Conservation (phyloP, 2,113 vertebrate species). For the Mandrillus leucophaeus region DNA sequence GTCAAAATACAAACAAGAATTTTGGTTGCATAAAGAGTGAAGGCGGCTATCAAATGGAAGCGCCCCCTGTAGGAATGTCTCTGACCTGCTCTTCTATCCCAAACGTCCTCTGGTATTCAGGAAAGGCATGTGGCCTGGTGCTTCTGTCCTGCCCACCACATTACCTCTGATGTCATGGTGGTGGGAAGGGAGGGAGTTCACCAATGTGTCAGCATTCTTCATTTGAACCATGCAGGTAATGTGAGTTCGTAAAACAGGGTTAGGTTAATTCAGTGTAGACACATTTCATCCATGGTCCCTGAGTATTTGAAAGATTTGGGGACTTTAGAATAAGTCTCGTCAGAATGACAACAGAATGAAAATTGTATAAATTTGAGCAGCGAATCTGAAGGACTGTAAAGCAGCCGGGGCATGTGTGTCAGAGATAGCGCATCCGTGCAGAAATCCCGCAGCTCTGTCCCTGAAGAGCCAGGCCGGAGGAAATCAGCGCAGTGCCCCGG, state of each 20-base stretch:
- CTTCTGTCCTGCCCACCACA: neutral
- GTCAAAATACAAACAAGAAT: neutral
- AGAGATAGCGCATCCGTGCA: neutral
- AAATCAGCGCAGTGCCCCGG: rapidly evolving
- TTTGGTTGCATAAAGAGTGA: neutral
- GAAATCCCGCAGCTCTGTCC: neutral
- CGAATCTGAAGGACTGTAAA: neutral
- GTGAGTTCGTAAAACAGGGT: neutral
- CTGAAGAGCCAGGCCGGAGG: too few species aligned
- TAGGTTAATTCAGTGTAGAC: neutral
- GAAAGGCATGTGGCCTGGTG: neutral
- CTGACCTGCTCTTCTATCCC: neutral
- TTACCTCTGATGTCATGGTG: neutral
- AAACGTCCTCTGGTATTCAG: neutral
- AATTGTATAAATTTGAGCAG: neutral
- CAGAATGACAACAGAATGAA: neutral
- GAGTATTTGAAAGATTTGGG: neutral
- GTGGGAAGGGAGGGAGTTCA: neutral
- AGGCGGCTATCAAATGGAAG: neutral
- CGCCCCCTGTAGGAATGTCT: neutral
- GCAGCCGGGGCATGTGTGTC: rapidly evolving
- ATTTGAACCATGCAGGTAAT: too few species aligned
- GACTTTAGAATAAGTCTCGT: neutral
- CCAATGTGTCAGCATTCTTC: neutral
- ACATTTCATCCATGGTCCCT: neutral